Percentiles rank a stretch among this genome's conserved stretches.
phyloP scores from a whole-genome alignment of 2,113 vertebrate genomes.

The Sphaerodactylus townsendi region DNA sequence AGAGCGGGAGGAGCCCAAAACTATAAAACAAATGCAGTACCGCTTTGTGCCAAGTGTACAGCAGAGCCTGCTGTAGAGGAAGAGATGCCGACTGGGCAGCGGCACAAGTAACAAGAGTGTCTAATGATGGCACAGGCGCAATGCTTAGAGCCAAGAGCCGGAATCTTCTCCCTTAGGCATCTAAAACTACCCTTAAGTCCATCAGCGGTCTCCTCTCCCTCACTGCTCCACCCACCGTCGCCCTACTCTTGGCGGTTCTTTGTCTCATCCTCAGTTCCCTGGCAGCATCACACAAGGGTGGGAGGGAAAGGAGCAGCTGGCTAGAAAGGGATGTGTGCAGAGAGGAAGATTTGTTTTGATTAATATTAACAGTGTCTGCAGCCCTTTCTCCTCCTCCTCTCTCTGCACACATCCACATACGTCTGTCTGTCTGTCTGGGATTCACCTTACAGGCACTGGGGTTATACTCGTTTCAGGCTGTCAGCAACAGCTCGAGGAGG shows the following conservation, averaged over 20 bases:
- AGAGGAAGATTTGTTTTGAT: not conserved
- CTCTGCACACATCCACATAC: too few species aligned
- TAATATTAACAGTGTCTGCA: conserved; percentile 30
- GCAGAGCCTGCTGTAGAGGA: not conserved
- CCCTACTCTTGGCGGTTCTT: conserved; percentile 29
- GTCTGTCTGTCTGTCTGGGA: not conserved
- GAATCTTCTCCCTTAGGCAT: too few species aligned
- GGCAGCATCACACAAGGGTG: not conserved
- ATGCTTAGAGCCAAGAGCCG: too few species aligned
- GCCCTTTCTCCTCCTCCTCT: conserved; percentile 42
- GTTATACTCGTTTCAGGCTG: not conserved
- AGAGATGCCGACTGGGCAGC: not conserved
- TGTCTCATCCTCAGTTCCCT: conserved; percentile 14
- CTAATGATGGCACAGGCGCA: not conserved
- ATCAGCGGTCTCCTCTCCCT: too few species aligned
- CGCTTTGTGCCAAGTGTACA: not conserved
- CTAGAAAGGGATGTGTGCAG: not conserved
- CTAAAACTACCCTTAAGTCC: too few species aligned
- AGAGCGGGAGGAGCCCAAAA: too few species aligned
- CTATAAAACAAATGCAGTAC: not conserved
- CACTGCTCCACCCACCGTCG: not conserved
- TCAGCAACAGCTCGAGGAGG: too few species aligned
- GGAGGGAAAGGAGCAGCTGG: not conserved
- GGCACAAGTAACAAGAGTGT: not conserved
- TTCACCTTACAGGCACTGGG: not conserved